Evolutionary conservation across 2,888 invertebrate genomes (phyloP), one percentile per base, ranked within the genome.

Genomic region (Argyra leucocephala): DNA sequence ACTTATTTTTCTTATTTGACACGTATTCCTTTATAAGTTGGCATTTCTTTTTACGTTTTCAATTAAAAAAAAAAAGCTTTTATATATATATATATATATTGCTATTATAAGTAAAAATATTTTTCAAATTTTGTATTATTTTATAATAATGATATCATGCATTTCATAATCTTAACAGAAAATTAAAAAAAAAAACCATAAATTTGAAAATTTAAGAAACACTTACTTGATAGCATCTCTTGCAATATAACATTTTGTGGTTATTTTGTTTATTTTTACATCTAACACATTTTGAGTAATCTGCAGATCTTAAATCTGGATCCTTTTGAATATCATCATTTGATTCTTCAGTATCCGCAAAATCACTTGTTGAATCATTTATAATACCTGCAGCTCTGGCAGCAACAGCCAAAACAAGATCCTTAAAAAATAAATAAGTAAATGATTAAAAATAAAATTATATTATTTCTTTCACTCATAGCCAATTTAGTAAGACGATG

Each of bases 141-240:
- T 26, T 31, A 2, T 12, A 31, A 31, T 10, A 31, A 31, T 10
- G 12, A 31, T 31, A 6, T 26, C n/a, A 6, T 26, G 7, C 5
- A 12, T 31, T 31, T n/a, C n/a, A n/a, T n/a, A n/a, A n/a, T n/a
- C n/a, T 31, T 31, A 6, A 7, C 3, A 31, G 12, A 48, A 31
- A 48, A 48, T 15, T 9, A 37, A 37, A 37, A 7, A 26, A 37
- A 37, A 37, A 15, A 15, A 37, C 37, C 37, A 37, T 10, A 15
- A 37, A 15, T 10, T 10, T 22, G 22, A 57, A 65, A 23, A 23
- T 37, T 23, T 26, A 26, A 6, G 31, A 61, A 21, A 61, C 15
- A 59, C 63, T 69, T 69, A 87, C 88, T 86, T 86, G 85, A 76
- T 84, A 88, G 75, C 88, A 88, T 78, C 85, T 85, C 76, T 86